These are phyloP conservation scores for Hemitrygon akajei DNA, from an alignment of 2,797 vertebrate genomes.

Conservation along the genomic window DNA sequence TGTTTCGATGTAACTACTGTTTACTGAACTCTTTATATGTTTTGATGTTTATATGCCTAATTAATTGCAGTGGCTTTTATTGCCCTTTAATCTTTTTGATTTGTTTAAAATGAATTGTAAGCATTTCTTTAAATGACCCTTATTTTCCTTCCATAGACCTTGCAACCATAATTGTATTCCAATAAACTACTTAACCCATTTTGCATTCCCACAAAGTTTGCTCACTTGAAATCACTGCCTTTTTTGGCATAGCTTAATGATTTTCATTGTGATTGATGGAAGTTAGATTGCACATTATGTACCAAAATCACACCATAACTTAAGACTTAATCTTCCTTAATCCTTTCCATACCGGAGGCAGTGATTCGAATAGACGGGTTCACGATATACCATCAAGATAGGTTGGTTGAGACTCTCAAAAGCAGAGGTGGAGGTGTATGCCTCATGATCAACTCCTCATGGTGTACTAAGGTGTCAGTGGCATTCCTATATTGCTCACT, in stretches of 20 bases:
- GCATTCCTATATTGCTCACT: no score
- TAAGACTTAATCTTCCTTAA: background rate
- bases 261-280: background rate
- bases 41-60: background rate
- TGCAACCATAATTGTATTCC: background rate
- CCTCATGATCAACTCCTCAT: no score
- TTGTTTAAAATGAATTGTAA: background rate
- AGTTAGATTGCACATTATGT: background rate
- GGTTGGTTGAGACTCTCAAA: no score
- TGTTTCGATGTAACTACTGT: background rate
- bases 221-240: background rate
- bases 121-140: background rate
- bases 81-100: slow-evolving; percentile 6
- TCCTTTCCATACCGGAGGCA: no score
- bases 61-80: background rate
- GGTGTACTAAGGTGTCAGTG: no score
- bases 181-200: background rate
- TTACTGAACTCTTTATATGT: background rate
- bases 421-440: no score
- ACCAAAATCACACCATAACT: background rate
- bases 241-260: background rate
- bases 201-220: background rate
- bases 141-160: background rate
- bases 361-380: no score
- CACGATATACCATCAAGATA: no score